These are phyloP conservation scores for Chrysina gloriosa DNA, from an alignment of 2,888 invertebrate species.

Conservation along the genomic window DNA sequence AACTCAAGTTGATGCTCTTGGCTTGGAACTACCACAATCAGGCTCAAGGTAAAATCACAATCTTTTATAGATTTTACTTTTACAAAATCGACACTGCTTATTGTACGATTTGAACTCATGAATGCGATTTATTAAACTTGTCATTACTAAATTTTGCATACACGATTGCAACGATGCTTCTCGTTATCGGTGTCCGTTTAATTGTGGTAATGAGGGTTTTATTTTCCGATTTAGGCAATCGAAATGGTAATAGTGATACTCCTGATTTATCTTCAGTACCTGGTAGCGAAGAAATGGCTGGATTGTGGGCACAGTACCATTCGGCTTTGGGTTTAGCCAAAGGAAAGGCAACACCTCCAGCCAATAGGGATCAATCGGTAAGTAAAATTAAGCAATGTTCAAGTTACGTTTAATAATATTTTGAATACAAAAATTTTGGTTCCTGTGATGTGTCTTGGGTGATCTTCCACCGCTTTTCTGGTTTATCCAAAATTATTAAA, in stretches of 20 bases:
- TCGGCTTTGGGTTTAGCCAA: slow-evolving; percentile 80
- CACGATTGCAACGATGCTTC: too few relatives aligned
- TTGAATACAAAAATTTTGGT: too few relatives aligned
- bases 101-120: slow-evolving; percentile 17
- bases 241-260: slow-evolving; percentile 64
- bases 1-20: slow-evolving; percentile 88
- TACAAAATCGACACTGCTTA: slow-evolving; percentile 37
- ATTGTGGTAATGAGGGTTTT: background rate
- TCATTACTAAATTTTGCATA: background rate
- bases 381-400: slow-evolving; percentile 63
- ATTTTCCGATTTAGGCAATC: slow-evolving; percentile 54
- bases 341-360: slow-evolving; percentile 67
- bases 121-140: too few relatives aligned
- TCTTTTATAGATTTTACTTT: slow-evolving; percentile 37
- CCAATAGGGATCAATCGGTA: slow-evolving; percentile 75
- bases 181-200: too few relatives aligned
- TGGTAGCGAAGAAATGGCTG: slow-evolving; percentile 77
- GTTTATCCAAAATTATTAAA: too few relatives aligned
- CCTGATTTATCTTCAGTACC: slow-evolving; percentile 66
- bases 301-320: slow-evolving; percentile 88
- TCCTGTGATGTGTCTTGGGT: too few relatives aligned
- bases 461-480: too few relatives aligned
- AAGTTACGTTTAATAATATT: too few relatives aligned
- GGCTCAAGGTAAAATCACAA: slow-evolving; percentile 70
- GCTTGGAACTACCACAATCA: slow-evolving; percentile 91